These are phyloP conservation scores for Chloroceryle inda DNA, from an alignment of 2,797 vertebrate genomes.

Conservation along the genomic window DNA sequence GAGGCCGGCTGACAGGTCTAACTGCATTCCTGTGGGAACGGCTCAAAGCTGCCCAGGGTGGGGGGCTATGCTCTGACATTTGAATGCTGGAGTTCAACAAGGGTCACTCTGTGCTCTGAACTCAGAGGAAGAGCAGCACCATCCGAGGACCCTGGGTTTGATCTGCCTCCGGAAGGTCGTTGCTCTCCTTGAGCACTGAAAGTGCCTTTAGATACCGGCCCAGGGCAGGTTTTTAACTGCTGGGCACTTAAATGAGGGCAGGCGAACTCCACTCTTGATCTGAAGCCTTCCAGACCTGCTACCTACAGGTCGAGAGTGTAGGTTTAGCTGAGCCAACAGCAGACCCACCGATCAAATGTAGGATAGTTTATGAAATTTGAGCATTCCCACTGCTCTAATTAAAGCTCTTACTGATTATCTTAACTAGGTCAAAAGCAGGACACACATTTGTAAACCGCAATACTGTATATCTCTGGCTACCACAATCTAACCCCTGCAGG, in stretches of 20 bases:
- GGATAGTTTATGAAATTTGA: not conserved
- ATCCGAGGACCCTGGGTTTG: not conserved
- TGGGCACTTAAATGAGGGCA: not conserved
- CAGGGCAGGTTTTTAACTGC: not conserved
- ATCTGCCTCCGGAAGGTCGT: not conserved
- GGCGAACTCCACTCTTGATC: not conserved
- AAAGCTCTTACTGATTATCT: not conserved
- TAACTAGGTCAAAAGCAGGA: not conserved
- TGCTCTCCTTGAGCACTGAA: not conserved
- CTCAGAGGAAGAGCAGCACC: not conserved
- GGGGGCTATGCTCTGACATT: not conserved
- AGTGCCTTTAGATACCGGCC: not conserved
- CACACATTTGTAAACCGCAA: not conserved
- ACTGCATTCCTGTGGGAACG: not conserved
- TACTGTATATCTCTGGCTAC: not conserved
- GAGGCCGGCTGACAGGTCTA: not conserved
- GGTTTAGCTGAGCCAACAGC: not conserved
- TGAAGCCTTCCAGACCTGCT: not conserved
- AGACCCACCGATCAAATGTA: not conserved
- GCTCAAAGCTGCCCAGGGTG: not conserved
- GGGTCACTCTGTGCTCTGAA: not conserved
- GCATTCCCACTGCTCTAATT: not conserved
- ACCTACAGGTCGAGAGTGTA: not conserved
- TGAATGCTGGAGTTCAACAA: too few species aligned
- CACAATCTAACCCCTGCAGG: not conserved